Percentiles rank a stretch among this genome's conserved stretches.
These are phyloP conservation scores for Brenthis daphne DNA, from an alignment of 2,888 invertebrate species.

Conservation along the genomic window DNA sequence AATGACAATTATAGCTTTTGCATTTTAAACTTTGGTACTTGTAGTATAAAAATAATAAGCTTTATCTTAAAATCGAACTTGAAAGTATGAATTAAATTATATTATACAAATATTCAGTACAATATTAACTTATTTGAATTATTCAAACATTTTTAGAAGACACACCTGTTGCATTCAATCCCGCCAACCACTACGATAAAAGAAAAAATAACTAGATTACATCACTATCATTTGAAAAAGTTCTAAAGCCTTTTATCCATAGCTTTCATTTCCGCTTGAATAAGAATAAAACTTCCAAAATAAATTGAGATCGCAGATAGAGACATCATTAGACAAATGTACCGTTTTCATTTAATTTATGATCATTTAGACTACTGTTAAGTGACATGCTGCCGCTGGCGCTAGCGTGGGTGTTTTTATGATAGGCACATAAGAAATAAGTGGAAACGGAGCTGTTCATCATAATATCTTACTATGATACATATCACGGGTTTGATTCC, in stretches of 20 bases:
- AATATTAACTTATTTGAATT: too few species aligned
- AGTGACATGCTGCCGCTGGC: constrained; percentile 5
- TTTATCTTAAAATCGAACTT: too few species aligned
- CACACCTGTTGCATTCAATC: too few species aligned
- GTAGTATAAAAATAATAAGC: too few species aligned
- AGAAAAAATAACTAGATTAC: constrained; percentile 1
- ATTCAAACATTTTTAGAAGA: too few species aligned
- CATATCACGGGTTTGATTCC: background rate
- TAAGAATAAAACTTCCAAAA: constrained; percentile 12
- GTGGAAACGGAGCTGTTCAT: background rate
- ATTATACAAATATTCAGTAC: too few species aligned
- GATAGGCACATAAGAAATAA: background rate
- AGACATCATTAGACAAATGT: constrained; percentile 23
- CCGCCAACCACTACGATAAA: too few species aligned
- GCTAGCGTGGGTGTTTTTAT: constrained; percentile 26
- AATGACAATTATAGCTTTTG: too few species aligned
- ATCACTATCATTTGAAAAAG: background rate
- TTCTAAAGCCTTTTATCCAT: background rate
- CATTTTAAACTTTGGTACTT: too few species aligned
- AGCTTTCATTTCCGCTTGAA: constrained; percentile 17
- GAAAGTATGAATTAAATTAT: too few species aligned
- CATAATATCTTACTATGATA: background rate
- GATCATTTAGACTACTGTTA: constrained; percentile 29
- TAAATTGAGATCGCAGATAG: constrained; percentile 21
- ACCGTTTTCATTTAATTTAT: constrained; percentile 33